Percentiles rank a stretch among this genome's conserved stretches.
These are phyloP conservation scores for Catostylus mosaicus DNA, from an alignment of 30 jellyfish, hydroid and myxozoan genomes.

Conservation along the genomic window DNA sequence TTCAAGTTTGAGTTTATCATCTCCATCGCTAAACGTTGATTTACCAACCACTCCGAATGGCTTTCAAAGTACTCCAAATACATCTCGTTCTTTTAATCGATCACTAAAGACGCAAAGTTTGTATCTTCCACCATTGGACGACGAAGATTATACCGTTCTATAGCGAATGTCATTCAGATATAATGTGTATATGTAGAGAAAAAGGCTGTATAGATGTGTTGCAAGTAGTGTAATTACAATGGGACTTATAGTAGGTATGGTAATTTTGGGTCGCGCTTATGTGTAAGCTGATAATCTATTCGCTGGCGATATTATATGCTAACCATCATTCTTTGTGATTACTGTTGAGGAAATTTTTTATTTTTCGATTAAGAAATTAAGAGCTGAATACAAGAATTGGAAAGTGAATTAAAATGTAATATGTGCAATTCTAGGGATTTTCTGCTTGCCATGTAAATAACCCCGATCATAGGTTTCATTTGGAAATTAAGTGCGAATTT, in stretches of 20 bases:
- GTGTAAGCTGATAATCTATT: background rate
- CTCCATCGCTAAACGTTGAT: conserved; percentile 72
- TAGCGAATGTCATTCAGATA: background rate
- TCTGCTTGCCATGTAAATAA: no score
- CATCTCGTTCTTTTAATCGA: conserved; percentile 43
- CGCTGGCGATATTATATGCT: background rate
- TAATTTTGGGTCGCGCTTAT: background rate
- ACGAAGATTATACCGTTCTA: conserved; percentile 65
- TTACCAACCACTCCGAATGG: conserved; percentile 62
- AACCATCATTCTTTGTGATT: no score
- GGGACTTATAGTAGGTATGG: no score
- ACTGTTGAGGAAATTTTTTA: no score
- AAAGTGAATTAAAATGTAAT: no score
- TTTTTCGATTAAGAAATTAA: no score
- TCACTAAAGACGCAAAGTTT: conserved; percentile 61
- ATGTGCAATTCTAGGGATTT: no score
- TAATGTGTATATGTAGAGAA: background rate
- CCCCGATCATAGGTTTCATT: no score
- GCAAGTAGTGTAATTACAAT: no score
- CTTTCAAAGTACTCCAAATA: conserved; percentile 72
- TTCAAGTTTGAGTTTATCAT: conserved; percentile 54
- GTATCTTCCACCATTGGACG: conserved; percentile 75
- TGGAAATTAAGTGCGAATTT: no score
- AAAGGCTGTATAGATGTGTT: background rate
- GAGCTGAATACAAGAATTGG: no score